Conservation (phyloP, 2,113 vertebrate species). For the Stegostoma tigrinum region DNA sequence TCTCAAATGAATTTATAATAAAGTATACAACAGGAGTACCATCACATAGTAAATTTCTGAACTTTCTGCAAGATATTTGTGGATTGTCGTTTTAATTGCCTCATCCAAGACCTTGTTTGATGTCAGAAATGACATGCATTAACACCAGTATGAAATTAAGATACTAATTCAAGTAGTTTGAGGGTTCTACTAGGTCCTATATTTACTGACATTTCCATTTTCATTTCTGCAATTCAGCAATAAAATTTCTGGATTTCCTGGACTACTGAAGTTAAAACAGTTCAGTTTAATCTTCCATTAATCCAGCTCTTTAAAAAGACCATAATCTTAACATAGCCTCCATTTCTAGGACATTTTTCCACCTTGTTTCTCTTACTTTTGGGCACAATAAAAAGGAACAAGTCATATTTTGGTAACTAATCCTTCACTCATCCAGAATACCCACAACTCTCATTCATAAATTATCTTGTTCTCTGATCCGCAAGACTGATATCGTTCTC, state of each 20-base stretch:
- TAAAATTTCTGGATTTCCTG: neutral
- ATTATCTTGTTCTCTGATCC: neutral
- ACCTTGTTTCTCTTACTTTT: neutral
- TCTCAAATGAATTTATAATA: neutral
- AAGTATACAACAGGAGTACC: neutral
- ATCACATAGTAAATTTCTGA: neutral
- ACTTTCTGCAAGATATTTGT: no score
- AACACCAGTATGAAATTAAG: neutral
- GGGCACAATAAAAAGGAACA: neutral
- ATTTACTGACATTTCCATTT: neutral
- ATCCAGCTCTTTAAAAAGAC: no score
- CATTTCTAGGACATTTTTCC: neutral
- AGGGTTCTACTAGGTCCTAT: neutral
- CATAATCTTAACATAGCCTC: neutral
- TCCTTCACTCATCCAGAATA: neutral
- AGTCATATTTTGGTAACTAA: neutral
- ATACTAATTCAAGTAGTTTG: neutral
- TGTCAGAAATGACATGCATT: no score
- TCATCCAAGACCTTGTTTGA: no score
- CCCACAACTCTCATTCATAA: neutral
- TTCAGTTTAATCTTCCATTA: neutral
- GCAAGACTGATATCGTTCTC: neutral
- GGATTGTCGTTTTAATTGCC: no score
- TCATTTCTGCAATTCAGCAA: neutral
- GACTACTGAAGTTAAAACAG: neutral